Conservation (phyloP, 2,113 vertebrate species). For the Willisornis vidua region DNA sequence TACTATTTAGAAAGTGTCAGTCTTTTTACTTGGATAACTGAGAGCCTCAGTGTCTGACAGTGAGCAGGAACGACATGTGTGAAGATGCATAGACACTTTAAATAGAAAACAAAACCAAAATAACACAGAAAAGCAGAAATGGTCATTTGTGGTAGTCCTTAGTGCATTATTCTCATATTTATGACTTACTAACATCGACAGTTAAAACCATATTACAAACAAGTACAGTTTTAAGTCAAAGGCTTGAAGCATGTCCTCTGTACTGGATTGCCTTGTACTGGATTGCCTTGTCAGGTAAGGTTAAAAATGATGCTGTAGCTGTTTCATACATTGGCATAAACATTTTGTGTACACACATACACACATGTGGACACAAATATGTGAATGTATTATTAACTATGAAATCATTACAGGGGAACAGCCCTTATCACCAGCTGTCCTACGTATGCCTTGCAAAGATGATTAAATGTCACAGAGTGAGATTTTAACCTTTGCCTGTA, state of each 20-base stretch:
- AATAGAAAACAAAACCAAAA: not conserved
- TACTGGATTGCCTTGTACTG: not conserved
- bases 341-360: not conserved
- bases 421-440: not conserved
- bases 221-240: not conserved
- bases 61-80: not conserved
- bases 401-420: not conserved
- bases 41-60: not conserved
- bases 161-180: not conserved
- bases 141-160: not conserved
- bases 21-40: not conserved
- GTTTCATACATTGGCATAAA: not conserved
- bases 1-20: not conserved
- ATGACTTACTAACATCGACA: not conserved
- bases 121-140: not conserved
- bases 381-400: not conserved
- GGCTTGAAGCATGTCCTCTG: not conserved
- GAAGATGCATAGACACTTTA: not conserved
- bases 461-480: not conserved
- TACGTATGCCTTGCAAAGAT: not conserved
- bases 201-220: constrained; percentile 17
- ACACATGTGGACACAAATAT: not conserved
- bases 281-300: not conserved
- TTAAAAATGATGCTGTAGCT: not conserved
- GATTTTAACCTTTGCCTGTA: not conserved